phyloP scores from a whole-genome alignment of 2,113 vertebrate species.

The Pseudolaguvia tuberculata region DNA sequence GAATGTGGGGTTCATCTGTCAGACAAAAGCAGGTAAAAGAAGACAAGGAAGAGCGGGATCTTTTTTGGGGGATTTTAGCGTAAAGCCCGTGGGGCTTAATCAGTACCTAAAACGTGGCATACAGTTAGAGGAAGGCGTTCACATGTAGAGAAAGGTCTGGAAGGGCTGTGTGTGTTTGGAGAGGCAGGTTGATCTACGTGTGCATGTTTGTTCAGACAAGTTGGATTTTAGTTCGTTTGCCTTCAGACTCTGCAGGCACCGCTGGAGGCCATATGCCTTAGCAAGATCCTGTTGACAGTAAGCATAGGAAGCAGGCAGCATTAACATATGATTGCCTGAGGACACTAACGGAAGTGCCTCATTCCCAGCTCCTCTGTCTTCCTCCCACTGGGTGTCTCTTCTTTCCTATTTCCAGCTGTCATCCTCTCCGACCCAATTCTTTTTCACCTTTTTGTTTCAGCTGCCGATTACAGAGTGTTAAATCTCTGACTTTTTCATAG shows the following conservation, averaged over 20 bases:
- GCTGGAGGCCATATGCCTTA: constrained; percentile 76
- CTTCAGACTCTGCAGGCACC: constrained; percentile 59
- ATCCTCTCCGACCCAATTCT: constrained; percentile 33
- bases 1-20: constrained; percentile 48
- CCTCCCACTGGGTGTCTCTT: constrained; percentile 45
- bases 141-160: background rate
- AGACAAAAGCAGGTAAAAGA: constrained; percentile 59
- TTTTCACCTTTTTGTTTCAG: constrained; percentile 29
- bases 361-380: constrained; percentile 47
- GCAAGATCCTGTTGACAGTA: constrained; percentile 78
- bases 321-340: constrained; percentile 71
- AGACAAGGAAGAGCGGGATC: constrained; percentile 1
- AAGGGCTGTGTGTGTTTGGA: background rate
- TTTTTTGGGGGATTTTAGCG: constrained; percentile 15
- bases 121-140: constrained; percentile 36
- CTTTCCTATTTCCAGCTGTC: constrained; percentile 50
- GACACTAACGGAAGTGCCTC: constrained; percentile 63
- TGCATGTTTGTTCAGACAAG: constrained; percentile 40
- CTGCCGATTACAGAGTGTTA: constrained; percentile 22
- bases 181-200: constrained; percentile 59
- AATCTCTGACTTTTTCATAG: constrained; percentile 26
- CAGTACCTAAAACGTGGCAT: constrained; percentile 3
- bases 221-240: constrained; percentile 18
- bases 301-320: constrained; percentile 73
- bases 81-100: constrained; percentile 35